A percentile compares a stretch with the other conserved stretches of the same genome.
Conservation (phyloP, 64 coral and sea anemone genomes). For the Stylophora pistillata region DNA sequence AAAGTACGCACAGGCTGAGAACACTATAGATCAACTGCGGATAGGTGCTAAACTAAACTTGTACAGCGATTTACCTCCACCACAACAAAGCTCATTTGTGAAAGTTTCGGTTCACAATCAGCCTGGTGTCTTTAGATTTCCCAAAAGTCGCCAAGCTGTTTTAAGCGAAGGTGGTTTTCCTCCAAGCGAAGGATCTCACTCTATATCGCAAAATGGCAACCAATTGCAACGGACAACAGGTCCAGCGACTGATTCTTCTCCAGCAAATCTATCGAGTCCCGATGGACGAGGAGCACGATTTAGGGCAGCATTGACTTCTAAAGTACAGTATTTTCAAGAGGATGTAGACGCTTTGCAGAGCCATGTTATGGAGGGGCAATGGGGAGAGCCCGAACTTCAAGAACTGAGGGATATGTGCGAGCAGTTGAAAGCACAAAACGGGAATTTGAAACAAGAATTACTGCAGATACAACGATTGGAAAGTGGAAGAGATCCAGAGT, state of each 20-base stretch:
- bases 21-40: slow-evolving; percentile 90
- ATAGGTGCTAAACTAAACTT: slow-evolving; percentile 94
- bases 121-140: slow-evolving; percentile 77
- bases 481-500: slow-evolving; percentile 42
- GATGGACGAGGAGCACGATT: slow-evolving; percentile 67
- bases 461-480: slow-evolving; percentile 66
- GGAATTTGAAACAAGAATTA: slow-evolving; percentile 66
- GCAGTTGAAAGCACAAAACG: slow-evolving; percentile 67
- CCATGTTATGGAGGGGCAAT: slow-evolving; percentile 71
- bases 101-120: slow-evolving; percentile 69
- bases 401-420: slow-evolving; percentile 79
- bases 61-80: slow-evolving; percentile 90
- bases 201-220: slow-evolving; percentile 37
- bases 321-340: slow-evolving; percentile 78
- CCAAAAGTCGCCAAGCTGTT: slow-evolving; percentile 62
- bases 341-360: slow-evolving; percentile 78
- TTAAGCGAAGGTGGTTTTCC: slow-evolving; percentile 50
- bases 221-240: slow-evolving; percentile 33
- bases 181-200: background rate
- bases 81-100: slow-evolving; percentile 76
- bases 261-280: slow-evolving; percentile 58
- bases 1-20: slow-evolving; percentile 92
- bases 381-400: slow-evolving; percentile 72
- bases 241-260: slow-evolving; percentile 30
- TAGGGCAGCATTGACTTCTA: slow-evolving; percentile 73